Percentiles rank a stretch among this genome's conserved stretches.
phyloP scores from a whole-genome alignment of 2,113 vertebrate species.

The Rhinichthys klamathensis region DNA sequence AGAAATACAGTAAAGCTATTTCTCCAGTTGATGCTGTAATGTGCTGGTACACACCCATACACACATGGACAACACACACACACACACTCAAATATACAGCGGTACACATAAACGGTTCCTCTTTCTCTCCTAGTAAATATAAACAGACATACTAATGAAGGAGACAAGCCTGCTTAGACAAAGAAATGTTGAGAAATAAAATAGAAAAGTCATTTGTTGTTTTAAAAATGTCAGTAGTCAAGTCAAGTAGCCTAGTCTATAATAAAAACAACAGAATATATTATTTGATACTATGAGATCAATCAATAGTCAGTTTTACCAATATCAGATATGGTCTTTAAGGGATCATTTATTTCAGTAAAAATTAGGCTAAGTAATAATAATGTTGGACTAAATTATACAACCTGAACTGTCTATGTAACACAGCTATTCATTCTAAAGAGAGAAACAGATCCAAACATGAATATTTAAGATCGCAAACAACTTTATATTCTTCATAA shows the following conservation, averaged over 20 bases:
- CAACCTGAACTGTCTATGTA: not conserved
- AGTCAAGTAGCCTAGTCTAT: not conserved
- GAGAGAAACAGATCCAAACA: no score
- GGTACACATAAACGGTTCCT: constrained; percentile 1
- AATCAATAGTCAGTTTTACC: not conserved
- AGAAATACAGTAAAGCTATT: not conserved
- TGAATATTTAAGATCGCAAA: no score
- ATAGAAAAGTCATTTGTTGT: not conserved
- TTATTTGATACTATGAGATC: not conserved
- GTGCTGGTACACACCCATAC: constrained; percentile 10
- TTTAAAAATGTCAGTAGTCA: not conserved
- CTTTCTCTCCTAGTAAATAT: not conserved
- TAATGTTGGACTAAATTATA: not conserved
- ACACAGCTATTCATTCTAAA: not conserved
- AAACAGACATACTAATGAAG: constrained; percentile 32
- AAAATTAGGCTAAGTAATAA: not conserved
- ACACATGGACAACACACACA: not conserved
- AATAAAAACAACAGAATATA: not conserved
- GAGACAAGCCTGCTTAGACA: not conserved
- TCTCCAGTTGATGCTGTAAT: not conserved
- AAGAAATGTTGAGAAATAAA: not conserved
- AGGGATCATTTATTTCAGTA: not conserved
- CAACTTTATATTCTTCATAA: no score
- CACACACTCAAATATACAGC: not conserved
- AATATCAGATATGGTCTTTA: not conserved